Percentiles rank a stretch among this genome's conserved stretches.
Conservation (phyloP, 1,140 invertebrate species). For the Caenorhabditis brenneri region DNA sequence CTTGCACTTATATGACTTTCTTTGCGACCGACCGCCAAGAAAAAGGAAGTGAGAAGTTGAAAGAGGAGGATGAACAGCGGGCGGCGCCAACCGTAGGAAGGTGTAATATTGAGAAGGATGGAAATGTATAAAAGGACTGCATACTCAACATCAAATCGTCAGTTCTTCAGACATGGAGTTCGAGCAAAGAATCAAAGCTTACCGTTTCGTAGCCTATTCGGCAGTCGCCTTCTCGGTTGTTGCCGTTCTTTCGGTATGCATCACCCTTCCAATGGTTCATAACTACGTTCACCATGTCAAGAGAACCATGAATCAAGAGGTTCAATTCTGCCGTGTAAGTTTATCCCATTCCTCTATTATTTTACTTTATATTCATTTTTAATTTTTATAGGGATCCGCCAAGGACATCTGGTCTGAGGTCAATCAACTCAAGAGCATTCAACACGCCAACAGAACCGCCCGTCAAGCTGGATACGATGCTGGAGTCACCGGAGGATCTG, state of each 20-base stretch:
- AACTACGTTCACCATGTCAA: conserved; percentile 52
- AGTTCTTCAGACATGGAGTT: conserved; percentile 2
- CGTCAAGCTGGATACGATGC: conserved; percentile 60
- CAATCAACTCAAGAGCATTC: conserved; percentile 56
- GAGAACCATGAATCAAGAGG: conserved; percentile 39
- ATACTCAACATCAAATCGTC: neutral
- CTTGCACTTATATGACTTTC: conserved; percentile 42
- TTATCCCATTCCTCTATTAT: neutral
- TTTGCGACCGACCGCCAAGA: conserved; percentile 16
- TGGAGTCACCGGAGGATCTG: conserved; percentile 51
- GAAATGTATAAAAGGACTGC: neutral
- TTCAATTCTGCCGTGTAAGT: conserved; percentile 37
- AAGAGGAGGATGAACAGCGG: neutral
- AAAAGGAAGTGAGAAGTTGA: conserved; percentile 31
- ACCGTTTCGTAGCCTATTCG: conserved; percentile 52
- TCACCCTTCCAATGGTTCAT: conserved; percentile 54
- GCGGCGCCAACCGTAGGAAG: neutral
- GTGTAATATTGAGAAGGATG: neutral
- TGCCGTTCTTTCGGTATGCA: conserved; percentile 50
- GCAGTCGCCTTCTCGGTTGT: conserved; percentile 54
- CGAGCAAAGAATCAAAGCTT: conserved; percentile 42
- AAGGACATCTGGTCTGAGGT: conserved; percentile 62
- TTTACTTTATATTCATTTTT: neutral
- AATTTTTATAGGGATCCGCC: conserved; percentile 50
- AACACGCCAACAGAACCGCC: conserved; percentile 57